Evolutionary conservation across 2,113 vertebrate genomes (phyloP).

Genomic region (Prunella himalayana): DNA sequence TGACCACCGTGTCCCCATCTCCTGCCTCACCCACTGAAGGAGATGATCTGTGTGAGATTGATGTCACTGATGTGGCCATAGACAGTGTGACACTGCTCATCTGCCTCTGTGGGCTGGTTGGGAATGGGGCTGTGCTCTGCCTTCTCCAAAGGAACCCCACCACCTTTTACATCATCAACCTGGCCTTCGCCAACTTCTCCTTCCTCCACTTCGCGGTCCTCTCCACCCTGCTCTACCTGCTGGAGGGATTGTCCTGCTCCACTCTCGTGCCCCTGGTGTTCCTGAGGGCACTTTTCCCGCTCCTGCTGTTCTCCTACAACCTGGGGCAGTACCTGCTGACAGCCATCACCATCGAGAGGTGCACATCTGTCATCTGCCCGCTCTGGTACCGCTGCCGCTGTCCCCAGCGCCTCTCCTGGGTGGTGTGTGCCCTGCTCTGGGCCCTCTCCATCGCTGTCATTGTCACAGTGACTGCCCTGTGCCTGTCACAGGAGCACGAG

Average conservation of each 20-base stretch:
- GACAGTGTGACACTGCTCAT: neutral
- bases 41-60: fast-evolving
- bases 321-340: neutral
- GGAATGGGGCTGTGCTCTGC: neutral
- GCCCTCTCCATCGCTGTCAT: slow-evolving; percentile 20
- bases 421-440: neutral
- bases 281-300: neutral
- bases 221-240: neutral
- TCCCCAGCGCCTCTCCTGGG: neutral
- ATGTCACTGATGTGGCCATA: fast-evolving
- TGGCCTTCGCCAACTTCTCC: neutral
- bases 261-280: fast-evolving
- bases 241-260: neutral
- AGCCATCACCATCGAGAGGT: neutral
- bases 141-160: neutral
- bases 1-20: neutral
- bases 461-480: slow-evolving; percentile 22
- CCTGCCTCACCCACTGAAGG: fast-evolving
- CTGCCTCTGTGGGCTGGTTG: neutral
- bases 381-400: neutral
- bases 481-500: neutral
- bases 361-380: fast-evolving
- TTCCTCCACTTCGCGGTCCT: fast-evolving
- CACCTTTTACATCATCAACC: neutral
- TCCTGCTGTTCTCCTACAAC: neutral